Percentiles rank a stretch among this genome's conserved stretches.
phyloP scores from a whole-genome alignment of 2,797 vertebrate genomes.

The Zonotrichia albicollis region DNA sequence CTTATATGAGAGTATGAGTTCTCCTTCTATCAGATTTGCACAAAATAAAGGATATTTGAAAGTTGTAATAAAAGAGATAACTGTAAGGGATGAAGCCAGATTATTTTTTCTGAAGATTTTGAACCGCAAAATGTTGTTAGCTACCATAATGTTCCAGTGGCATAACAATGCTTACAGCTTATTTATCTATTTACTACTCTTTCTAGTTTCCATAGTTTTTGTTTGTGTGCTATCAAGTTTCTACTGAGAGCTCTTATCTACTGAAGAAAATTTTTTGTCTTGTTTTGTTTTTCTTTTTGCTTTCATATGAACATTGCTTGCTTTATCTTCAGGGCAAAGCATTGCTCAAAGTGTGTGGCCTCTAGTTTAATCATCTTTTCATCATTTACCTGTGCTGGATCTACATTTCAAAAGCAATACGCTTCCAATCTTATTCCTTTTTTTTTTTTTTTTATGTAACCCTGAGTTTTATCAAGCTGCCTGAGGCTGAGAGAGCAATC shows the following conservation, averaged over 20 bases:
- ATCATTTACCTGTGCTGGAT: not conserved
- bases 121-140: not conserved
- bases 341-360: not conserved
- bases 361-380: not conserved
- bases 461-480: not conserved
- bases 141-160: not conserved
- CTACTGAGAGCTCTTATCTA: not conserved
- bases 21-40: not conserved
- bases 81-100: not conserved
- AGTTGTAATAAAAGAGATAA: not conserved
- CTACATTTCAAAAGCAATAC: not conserved
- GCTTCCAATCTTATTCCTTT: not conserved
- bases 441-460: not conserved
- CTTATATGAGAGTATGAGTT: not conserved
- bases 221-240: not conserved
- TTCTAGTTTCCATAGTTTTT: not conserved
- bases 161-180: not conserved
- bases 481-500: not conserved
- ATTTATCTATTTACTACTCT: not conserved
- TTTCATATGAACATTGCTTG: not conserved
- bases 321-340: not conserved
- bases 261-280: not conserved
- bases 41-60: not conserved
- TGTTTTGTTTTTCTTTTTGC: not conserved
- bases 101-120: constrained; percentile 3